These are phyloP conservation scores for Polymixis lichenea DNA, from an alignment of 2,888 invertebrate genomes.

Conservation along the genomic window DNA sequence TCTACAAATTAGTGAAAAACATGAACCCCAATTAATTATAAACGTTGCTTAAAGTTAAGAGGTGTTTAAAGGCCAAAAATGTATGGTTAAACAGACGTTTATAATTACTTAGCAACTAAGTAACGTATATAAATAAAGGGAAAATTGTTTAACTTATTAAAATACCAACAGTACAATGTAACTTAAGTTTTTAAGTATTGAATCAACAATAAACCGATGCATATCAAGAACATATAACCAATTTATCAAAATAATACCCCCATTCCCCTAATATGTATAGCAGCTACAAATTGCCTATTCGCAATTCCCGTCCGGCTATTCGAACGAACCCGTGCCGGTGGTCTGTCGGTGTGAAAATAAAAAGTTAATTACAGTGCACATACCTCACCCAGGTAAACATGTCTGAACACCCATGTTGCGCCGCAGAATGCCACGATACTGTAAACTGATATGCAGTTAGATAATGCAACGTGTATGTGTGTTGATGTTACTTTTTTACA, in stretches of 20 bases:
- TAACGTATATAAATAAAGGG: too few relatives aligned
- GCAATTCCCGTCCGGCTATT: constrained; percentile 58
- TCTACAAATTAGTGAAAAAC: too few relatives aligned
- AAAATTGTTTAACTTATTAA: too few relatives aligned
- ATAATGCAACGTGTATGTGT: constrained; percentile 22
- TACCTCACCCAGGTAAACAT: constrained; percentile 79
- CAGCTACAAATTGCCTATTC: constrained; percentile 54
- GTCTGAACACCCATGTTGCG: constrained; percentile 80
- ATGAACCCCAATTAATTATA: too few relatives aligned
- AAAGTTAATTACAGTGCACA: constrained; percentile 78
- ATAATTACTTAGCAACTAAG: too few relatives aligned
- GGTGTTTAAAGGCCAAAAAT: too few relatives aligned
- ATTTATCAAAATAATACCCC: constrained; percentile 22
- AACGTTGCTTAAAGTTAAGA: too few relatives aligned
- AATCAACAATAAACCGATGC: neutral
- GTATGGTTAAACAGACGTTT: too few relatives aligned
- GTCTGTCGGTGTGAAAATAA: constrained; percentile 74
- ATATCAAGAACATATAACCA: neutral
- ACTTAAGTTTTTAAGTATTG: too few relatives aligned
- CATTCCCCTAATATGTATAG: constrained; percentile 41
- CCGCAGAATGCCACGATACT: constrained; percentile 57
- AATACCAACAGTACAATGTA: too few relatives aligned
- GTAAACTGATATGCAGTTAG: constrained; percentile 62
- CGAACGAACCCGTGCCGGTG: constrained; percentile 60
- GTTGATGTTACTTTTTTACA: constrained; percentile 24